Evolutionary conservation across 2,113 vertebrate genomes (phyloP), one percentile per base, ranked within the genome.

Genomic region (Myrmophylax atrothorax): DNA sequence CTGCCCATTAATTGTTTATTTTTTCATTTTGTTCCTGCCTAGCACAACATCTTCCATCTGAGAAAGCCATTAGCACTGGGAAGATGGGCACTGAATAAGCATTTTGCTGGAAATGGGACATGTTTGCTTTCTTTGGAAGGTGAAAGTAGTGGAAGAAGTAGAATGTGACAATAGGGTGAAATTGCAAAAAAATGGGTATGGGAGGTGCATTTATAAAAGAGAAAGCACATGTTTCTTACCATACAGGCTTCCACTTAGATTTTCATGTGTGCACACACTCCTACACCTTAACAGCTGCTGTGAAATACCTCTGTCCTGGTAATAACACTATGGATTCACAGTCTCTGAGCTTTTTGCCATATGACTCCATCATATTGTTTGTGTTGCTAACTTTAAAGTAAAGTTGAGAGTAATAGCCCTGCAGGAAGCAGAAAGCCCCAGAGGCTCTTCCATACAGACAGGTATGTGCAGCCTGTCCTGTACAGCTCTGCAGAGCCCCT

Each of bases 61-160:
- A 97, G 88, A 98, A 98, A 98, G 87, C 76, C 97, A 97, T 98
- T 97, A 98, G 72, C 64, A 12, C 37, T 68, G 79, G 77, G 88
- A 89, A 86, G 90, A 96, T 18, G 2, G 90, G 91, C 94, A 95
- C 60, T 76, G 83, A 92, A 84, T 68, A 83, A 95, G 93, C 13
- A 5, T 76, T 97, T 94, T 91, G 89, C 94, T 97, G 79, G 94
- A 97, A 98, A 93, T 93, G 91, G 88, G 94, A 91, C 95, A 72
- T 91, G 37, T 97, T 98, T 98, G 97, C 97, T 98, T 97, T 97
- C 96, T 97, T 98, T 98, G 97, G 98, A 98, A 97, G 94, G 89
- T 60, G 66, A 89, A 94, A 86, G 55, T 22, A 49, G 58, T 93
- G 52, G 60, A 97, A 97, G 95, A 95, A 96, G 96, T 77, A 94